Conservation (phyloP, 2,113 vertebrate genomes). For the Benitochromis conjunctus region DNA sequence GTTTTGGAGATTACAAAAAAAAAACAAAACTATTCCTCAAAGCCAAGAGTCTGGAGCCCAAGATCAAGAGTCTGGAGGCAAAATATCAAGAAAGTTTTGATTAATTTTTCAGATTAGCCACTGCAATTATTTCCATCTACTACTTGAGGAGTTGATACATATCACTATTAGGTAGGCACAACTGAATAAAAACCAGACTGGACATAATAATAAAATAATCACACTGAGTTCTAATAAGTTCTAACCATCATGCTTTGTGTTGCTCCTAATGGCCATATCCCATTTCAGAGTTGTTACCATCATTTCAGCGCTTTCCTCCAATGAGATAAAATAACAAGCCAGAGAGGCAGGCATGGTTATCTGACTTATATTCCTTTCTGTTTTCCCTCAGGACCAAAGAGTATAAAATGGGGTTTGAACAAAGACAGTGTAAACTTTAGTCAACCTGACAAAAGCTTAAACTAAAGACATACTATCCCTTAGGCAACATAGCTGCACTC, state of each 20-base stretch:
- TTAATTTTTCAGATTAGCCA: neutral
- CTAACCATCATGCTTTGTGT: neutral
- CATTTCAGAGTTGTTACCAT: neutral
- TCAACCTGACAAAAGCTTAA: neutral
- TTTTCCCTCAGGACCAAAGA: neutral
- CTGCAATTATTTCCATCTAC: neutral
- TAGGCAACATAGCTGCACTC: slow-evolving; percentile 1
- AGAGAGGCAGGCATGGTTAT: neutral
- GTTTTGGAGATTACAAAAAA: neutral
- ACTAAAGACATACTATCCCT: neutral
- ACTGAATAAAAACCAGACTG: neutral
- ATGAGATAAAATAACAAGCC: neutral
- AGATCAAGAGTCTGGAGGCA: neutral
- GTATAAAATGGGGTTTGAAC: neutral
- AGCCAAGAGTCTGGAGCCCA: neutral
- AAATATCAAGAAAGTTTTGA: neutral
- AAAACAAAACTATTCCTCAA: neutral
- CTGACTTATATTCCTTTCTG: neutral
- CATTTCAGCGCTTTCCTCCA: neutral
- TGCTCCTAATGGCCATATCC: neutral
- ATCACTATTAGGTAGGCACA: neutral
- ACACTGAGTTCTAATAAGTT: neutral
- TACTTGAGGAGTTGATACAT: neutral
- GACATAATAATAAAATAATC: neutral
- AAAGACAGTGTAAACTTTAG: neutral